These are phyloP conservation scores for Mormyrus proboscirostris DNA, from an alignment of 2,797 vertebrate species.

Conservation along the genomic window DNA sequence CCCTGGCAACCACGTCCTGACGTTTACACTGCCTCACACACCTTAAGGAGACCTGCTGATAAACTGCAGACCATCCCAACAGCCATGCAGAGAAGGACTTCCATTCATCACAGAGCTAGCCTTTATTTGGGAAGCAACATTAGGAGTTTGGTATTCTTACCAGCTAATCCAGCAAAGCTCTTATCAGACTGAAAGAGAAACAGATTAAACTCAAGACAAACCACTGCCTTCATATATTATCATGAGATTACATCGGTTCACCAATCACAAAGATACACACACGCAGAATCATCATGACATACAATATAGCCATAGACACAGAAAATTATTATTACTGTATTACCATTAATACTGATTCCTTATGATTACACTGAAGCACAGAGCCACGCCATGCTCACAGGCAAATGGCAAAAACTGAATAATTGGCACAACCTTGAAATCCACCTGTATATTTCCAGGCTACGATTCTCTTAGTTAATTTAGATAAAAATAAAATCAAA, in stretches of 20 bases:
- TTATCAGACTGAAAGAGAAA: not conserved
- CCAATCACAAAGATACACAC: not conserved
- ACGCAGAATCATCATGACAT: not conserved
- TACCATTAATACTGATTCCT: not conserved
- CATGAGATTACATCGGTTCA: not conserved
- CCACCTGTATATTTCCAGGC: not conserved
- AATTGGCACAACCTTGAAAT: not conserved
- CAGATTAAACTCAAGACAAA: not conserved
- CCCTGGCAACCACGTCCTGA: not conserved
- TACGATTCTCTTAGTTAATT: not conserved
- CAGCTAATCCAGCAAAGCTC: not conserved
- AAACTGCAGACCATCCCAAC: not conserved
- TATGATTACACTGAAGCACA: not conserved
- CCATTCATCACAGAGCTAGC: not conserved
- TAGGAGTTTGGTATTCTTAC: not conserved
- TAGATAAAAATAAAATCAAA: not conserved
- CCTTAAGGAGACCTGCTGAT: not conserved
- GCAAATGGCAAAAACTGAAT: not conserved
- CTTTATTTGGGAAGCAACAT: not conserved
- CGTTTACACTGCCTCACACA: not conserved
- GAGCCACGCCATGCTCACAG: not conserved
- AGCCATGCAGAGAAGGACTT: not conserved
- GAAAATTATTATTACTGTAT: not conserved
- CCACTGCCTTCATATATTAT: not conserved
- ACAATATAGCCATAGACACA: not conserved